Evolutionary conservation across 2,113 vertebrate genomes (phyloP).

Genomic region (Gobius niger): DNA sequence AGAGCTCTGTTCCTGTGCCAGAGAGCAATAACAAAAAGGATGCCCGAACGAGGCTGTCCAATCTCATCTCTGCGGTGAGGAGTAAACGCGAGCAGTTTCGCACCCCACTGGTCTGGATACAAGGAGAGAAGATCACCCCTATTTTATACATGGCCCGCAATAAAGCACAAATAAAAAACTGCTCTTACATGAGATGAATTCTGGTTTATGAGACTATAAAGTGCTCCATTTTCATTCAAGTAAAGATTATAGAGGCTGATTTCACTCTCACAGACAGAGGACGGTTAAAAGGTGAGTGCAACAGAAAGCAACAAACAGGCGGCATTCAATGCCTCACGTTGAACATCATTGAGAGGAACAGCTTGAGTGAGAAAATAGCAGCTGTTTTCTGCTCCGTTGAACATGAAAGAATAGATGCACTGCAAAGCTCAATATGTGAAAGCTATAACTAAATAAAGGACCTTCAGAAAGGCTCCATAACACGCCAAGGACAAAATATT

Average conservation of each 20-base stretch:
- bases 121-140: conserved; percentile 5
- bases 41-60: conserved; percentile 21
- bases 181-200: not conserved
- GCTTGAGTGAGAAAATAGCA: conserved; percentile 11
- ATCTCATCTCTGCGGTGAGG: conserved; percentile 18
- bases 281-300: not conserved
- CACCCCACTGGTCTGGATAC: conserved; percentile 23
- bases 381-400: not conserved
- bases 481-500: no score
- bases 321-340: conserved; percentile 8
- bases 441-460: no score
- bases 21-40: conserved; percentile 21
- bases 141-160: not conserved
- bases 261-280: conserved; percentile 24
- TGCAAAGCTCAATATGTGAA: no score
- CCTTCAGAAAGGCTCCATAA: no score
- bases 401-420: no score
- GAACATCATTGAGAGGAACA: conserved; percentile 20
- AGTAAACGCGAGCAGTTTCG: conserved; percentile 14
- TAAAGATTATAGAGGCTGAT: conserved; percentile 4
- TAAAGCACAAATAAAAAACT: conserved; percentile 1
- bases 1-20: conserved; percentile 52
- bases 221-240: conserved; percentile 2
- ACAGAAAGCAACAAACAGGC: conserved; percentile 18
- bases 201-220: conserved; percentile 9